Percentiles rank a stretch among this genome's conserved stretches.
phyloP scores from a whole-genome alignment of 2,113 vertebrate species.

The Myiagra hebetior region DNA sequence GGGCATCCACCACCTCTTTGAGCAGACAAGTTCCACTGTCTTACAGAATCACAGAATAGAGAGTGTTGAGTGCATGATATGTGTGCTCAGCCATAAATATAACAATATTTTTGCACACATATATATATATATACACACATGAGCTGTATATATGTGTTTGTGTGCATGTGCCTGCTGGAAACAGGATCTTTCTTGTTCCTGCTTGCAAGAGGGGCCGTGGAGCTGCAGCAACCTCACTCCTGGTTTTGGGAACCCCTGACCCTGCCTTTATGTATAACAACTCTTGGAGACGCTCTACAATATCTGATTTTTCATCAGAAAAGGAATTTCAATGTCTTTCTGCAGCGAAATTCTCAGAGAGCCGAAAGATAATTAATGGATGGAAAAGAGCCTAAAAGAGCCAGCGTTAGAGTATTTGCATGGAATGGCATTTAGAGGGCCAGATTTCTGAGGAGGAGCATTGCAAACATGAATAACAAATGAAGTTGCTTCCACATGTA shows the following conservation, averaged over 20 bases:
- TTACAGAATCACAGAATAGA: fast-evolving
- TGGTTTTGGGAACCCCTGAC: not conserved
- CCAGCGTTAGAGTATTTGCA: not conserved
- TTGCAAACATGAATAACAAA: not conserved
- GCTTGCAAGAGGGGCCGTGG: not conserved
- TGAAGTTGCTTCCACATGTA: not conserved
- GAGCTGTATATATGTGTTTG: fast-evolving
- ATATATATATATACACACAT: not conserved
- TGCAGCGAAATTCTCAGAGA: not conserved
- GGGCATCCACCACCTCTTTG: too few relatives aligned
- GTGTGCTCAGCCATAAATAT: fast-evolving
- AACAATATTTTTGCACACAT: not conserved
- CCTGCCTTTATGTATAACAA: not conserved
- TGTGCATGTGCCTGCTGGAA: not conserved
- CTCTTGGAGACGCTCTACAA: not conserved
- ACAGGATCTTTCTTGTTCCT: fast-evolving
- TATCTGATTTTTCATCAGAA: not conserved
- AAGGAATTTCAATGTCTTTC: not conserved
- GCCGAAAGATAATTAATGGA: conserved; percentile 16
- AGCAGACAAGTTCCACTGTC: not conserved
- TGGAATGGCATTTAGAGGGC: conserved; percentile 1
- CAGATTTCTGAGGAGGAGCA: not conserved
- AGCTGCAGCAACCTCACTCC: not conserved
- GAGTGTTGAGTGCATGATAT: not conserved
- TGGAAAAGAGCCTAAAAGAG: not conserved